Evolutionary conservation across 2,888 invertebrate species (phyloP).

Genomic region (Gymnosoma rotundatum): DNA sequence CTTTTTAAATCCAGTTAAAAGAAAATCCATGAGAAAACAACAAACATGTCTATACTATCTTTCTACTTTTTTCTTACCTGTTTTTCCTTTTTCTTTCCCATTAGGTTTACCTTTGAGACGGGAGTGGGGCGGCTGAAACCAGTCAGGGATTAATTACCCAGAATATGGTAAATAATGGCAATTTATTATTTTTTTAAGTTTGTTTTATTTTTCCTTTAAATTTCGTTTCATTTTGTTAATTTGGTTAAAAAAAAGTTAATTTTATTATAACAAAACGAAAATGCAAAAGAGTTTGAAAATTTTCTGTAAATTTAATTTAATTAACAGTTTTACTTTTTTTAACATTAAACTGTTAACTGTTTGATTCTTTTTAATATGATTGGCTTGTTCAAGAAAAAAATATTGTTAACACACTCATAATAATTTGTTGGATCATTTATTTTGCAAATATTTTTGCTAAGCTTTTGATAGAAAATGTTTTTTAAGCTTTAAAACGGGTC

Average conservation of each 20-base stretch:
- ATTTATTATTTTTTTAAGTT: conserved; percentile 70
- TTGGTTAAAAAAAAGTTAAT: conserved; percentile 52
- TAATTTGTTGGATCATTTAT: conserved; percentile 27
- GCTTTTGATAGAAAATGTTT: conserved; percentile 5
- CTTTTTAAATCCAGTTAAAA: conserved; percentile 41
- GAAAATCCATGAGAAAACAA: conserved; percentile 41
- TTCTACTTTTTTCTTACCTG: conserved; percentile 73
- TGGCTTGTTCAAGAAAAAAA: conserved; percentile 49
- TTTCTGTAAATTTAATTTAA: conserved; percentile 26
- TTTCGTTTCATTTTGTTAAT: conserved; percentile 51
- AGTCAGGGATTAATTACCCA: conserved; percentile 83
- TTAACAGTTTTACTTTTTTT: background rate
- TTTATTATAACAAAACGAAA: conserved; percentile 45
- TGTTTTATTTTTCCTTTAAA: conserved; percentile 34
- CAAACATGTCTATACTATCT: conserved; percentile 68
- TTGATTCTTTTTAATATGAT: conserved; percentile 32
- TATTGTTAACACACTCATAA: conserved; percentile 46
- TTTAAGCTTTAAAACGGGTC: background rate
- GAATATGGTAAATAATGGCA: conserved; percentile 82
- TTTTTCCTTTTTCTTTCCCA: conserved; percentile 79
- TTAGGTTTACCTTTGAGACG: conserved; percentile 83
- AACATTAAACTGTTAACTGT: background rate
- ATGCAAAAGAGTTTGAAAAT: conserved; percentile 68
- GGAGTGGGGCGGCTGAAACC: conserved; percentile 83
- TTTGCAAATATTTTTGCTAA: conserved; percentile 27